A percentile compares a stretch with the other conserved stretches of the same genome.
phyloP scores from a whole-genome alignment of 2,888 invertebrate species.

The Andrena dorsata region DNA sequence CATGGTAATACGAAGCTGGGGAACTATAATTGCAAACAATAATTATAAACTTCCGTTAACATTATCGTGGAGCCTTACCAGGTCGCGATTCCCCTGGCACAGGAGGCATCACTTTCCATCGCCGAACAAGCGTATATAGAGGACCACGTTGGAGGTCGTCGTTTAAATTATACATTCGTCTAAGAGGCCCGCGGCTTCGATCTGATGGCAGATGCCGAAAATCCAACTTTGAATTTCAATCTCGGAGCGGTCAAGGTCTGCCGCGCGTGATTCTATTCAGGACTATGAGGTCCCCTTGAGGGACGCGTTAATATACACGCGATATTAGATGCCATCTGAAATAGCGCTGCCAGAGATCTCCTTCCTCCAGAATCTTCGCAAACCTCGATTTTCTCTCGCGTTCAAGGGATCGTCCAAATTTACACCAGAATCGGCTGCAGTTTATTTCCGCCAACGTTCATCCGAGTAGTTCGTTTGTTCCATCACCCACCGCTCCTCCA shows the following conservation, averaged over 20 bases:
- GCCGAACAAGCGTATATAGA: constrained; percentile 44
- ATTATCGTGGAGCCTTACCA: not conserved
- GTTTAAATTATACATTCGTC: constrained; percentile 79
- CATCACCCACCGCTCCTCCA: not conserved
- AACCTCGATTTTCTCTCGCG: constrained; percentile 17
- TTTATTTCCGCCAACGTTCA: constrained; percentile 25
- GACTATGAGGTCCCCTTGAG: constrained; percentile 7
- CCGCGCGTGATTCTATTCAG: constrained; percentile 50
- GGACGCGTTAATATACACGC: constrained; percentile 13
- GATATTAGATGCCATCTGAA: not conserved
- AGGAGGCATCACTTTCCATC: constrained; percentile 7
- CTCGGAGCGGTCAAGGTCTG: constrained; percentile 73
- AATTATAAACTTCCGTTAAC: too few relatives aligned
- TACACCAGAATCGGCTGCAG: constrained; percentile 12
- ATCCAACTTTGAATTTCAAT: constrained; percentile 78
- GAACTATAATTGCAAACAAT: too few relatives aligned
- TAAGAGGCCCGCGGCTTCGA: constrained; percentile 65
- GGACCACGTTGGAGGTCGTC: constrained; percentile 60
- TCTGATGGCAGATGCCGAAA: constrained; percentile 73
- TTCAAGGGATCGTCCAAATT: constrained; percentile 21
- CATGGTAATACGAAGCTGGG: too few relatives aligned
- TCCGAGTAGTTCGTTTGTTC: constrained; percentile 29
- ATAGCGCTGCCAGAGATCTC: constrained; percentile 4
- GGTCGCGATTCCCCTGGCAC: not conserved
- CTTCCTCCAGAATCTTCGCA: not conserved